phyloP scores from a whole-genome alignment of 23 tunicate species.

The Trididemnum nubilum region DNA sequence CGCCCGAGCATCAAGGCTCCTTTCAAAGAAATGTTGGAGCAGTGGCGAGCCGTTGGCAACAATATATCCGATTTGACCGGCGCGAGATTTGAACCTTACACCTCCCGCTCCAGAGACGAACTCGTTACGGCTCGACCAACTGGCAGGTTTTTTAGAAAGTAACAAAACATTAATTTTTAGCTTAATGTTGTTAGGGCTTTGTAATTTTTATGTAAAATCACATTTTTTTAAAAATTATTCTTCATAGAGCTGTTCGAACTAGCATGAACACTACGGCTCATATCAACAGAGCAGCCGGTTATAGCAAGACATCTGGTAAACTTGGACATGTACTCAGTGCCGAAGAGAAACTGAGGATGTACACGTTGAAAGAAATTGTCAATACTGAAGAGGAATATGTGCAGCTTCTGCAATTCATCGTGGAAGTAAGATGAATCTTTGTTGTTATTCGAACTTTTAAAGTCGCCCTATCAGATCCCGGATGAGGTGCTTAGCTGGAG shows the following conservation, averaged over 20 bases:
- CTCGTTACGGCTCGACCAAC: not conserved
- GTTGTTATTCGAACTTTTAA: too few relatives aligned
- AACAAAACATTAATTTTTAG: too few relatives aligned
- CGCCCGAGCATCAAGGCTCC: not conserved
- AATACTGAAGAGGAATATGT: slow-evolving; percentile 67
- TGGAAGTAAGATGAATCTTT: slow-evolving; percentile 55
- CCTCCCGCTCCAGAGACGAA: not conserved
- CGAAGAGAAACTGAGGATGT: slow-evolving; percentile 66
- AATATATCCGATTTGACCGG: not conserved
- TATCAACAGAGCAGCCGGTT: slow-evolving; percentile 1
- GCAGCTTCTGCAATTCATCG: slow-evolving; percentile 44
- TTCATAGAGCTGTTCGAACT: not conserved
- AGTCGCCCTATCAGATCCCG: too few relatives aligned
- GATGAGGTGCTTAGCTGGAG: too few relatives aligned
- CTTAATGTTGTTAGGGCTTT: too few relatives aligned
- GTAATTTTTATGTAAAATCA: too few relatives aligned
- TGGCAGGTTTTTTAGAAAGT: too few relatives aligned
- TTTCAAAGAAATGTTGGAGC: not conserved
- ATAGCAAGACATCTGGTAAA: not conserved
- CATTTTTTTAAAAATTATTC: too few relatives aligned
- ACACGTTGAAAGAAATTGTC: slow-evolving; percentile 51
- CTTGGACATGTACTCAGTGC: slow-evolving; percentile 15
- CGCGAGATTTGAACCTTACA: not conserved
- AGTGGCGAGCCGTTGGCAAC: not conserved
- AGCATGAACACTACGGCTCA: not conserved